Evolutionary conservation across 2,888 invertebrate species (phyloP).

Genomic region (Lepidocyrtinus sp.): DNA sequence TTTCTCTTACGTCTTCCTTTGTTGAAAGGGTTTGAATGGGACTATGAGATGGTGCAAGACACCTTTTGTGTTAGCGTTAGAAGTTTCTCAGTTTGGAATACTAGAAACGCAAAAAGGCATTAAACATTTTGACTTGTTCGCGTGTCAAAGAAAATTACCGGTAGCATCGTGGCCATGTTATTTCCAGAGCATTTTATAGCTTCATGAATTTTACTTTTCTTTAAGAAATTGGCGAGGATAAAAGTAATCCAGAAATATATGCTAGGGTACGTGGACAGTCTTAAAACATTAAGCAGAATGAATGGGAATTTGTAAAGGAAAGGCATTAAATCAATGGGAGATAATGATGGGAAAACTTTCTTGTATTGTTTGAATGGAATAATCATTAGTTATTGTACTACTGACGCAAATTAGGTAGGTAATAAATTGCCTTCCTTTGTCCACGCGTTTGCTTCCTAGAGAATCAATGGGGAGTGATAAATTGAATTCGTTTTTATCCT

Average conservation of each 20-base stretch:
- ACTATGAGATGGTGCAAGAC: neutral
- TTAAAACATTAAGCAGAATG: slow-evolving; percentile 31
- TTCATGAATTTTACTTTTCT: neutral
- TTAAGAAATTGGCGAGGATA: neutral
- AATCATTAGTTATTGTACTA: neutral
- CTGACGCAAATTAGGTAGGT: neutral
- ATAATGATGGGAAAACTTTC: neutral
- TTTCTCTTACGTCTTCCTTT: neutral
- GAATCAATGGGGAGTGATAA: too few species aligned
- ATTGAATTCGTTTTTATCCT: too few species aligned
- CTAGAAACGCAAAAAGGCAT: too few species aligned
- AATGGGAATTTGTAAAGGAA: neutral
- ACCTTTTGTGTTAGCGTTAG: slow-evolving; percentile 27
- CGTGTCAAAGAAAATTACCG: slow-evolving; percentile 41
- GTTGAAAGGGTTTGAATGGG: neutral
- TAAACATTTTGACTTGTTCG: slow-evolving; percentile 29
- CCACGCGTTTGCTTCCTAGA: too few species aligned
- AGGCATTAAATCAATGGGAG: neutral
- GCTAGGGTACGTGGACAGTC: neutral
- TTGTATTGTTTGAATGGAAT: neutral
- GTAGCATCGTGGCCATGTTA: slow-evolving; percentile 25
- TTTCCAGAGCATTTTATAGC: slow-evolving; percentile 37
- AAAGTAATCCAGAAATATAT: neutral
- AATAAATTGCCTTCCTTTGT: neutral
- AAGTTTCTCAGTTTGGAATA: too few species aligned